These are phyloP conservation scores for Thymallus thymallus DNA, from an alignment of 2,113 vertebrate species.

Conservation along the genomic window DNA sequence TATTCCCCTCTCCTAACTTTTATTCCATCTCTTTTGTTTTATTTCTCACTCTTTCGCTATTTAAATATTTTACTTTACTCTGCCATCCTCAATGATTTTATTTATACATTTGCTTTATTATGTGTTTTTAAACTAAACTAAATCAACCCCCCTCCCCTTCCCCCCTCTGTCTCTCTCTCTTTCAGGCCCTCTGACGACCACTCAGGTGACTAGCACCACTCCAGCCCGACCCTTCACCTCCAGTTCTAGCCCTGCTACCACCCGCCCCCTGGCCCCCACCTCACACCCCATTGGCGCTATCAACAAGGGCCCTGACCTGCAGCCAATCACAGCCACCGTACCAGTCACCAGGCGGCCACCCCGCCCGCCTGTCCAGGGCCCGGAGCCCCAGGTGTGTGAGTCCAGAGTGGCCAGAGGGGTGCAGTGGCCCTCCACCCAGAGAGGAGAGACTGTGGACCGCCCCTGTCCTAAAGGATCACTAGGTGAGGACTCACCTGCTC, in stretches of 20 bases:
- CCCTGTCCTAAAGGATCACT: constrained; percentile 90
- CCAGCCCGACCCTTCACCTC: constrained; percentile 73
- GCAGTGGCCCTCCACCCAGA: constrained; percentile 86
- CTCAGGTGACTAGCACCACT: constrained; percentile 79
- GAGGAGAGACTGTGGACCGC: constrained; percentile 86
- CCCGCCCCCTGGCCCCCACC: constrained; percentile 79
- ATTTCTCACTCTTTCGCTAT: constrained; percentile 1
- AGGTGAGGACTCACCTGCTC: constrained; percentile 65
- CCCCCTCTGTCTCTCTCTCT: background rate
- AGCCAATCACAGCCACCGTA: constrained; percentile 78
- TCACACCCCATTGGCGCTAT: constrained; percentile 85
- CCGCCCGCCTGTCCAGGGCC: constrained; percentile 76
- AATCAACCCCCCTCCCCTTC: background rate
- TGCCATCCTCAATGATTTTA: too few relatives aligned
- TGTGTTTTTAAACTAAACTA: too few relatives aligned
- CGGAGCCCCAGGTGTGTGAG: constrained; percentile 79
- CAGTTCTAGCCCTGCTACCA: constrained; percentile 79
- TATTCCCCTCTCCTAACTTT: constrained; percentile 6
- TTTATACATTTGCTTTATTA: too few relatives aligned
- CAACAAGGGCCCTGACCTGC: constrained; percentile 85
- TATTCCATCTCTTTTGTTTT: background rate
- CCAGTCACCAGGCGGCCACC: constrained; percentile 81
- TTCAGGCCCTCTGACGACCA: constrained; percentile 80
- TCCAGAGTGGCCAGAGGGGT: constrained; percentile 78
- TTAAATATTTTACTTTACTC: too few relatives aligned